phyloP scores from a whole-genome alignment of 2,888 invertebrate species.

The Tipula confusa region DNA sequence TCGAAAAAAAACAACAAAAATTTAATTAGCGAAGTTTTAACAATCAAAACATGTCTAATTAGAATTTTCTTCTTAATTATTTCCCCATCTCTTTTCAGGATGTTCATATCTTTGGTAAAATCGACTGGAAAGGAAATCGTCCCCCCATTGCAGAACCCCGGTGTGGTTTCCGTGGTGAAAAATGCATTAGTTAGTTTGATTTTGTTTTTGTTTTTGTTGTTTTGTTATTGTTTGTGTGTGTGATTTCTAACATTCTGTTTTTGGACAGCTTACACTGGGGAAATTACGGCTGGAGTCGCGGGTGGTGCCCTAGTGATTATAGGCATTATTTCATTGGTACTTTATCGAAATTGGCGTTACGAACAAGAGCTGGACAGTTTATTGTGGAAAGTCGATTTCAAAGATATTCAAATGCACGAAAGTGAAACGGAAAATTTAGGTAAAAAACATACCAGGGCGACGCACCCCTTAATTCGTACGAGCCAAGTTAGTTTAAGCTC shows the following conservation, averaged over 20 bases:
- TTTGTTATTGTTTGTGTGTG: not conserved
- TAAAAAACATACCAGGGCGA: conserved; percentile 51
- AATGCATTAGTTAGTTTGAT: conserved; percentile 75
- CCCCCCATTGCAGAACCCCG: conserved; percentile 80
- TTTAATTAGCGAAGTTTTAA: too few species aligned
- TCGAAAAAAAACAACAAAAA: not conserved
- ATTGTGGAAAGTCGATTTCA: conserved; percentile 90
- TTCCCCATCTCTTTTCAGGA: conserved; percentile 54
- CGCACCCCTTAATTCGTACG: conserved; percentile 65
- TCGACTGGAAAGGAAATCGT: conserved; percentile 72
- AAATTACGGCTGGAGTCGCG: conserved; percentile 75
- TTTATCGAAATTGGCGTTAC: conserved; percentile 88
- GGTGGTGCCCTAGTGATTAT: conserved; percentile 70
- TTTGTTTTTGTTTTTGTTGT: not conserved
- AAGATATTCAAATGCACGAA: conserved; percentile 75
- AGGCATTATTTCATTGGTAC: conserved; percentile 66
- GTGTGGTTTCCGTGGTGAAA: conserved; percentile 87
- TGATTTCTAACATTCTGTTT: not conserved
- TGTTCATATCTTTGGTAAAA: conserved; percentile 63
- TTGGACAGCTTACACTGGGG: conserved; percentile 68
- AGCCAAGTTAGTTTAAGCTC: conserved; percentile 89
- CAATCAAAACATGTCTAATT: too few species aligned
- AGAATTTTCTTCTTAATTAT: not conserved
- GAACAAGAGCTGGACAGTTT: conserved; percentile 90
- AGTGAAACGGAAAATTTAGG: conserved; percentile 50